Base-by-base conservation (phyloP, 2,113 vertebrate species). In the Tyto alba region DNA sequence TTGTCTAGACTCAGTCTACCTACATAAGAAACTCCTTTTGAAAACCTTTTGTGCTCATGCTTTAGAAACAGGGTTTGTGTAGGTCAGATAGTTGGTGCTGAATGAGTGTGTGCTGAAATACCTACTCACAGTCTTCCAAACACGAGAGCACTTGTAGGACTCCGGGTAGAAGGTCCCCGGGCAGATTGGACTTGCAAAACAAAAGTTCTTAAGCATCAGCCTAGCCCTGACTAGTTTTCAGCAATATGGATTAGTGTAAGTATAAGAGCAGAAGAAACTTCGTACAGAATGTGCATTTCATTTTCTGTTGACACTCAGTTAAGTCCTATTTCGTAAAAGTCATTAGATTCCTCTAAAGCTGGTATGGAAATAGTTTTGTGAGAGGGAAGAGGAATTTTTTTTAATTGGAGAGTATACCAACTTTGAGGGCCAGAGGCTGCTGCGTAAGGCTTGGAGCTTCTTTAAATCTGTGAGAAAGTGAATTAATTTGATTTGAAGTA, bases 211-310 rank as follows among this genome's bases (percentile, higher is more conserved):
- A 27, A n/a, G 29, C 15, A 15, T 17, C 75, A 72, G 53, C 36
- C n/a, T 13, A 11, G 52, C 57, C 27, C 18, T 8, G 25, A 7
- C 23, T 18, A 43, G 5, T 25, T 27, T 16, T 9, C 16, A 66
- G 60, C n/a, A 17, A 2, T 5, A 5, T 16, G 40, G 66, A 6
- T 22, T 21, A 7, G 30, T 26, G 30, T 36, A 20, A 36, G 15
- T 13, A 6, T 17, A 34, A 57, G n/a, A 73, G 48, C 52, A 16
- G 48, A 27, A 56, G n/a, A 56, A 23, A 25, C 26, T 57, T 13
- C 30, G 59, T 40, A 11, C 25, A 52, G 34, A 20, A 43, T 0
- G 0, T 50, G 48, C 7, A 0, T 34, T 59, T 47, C 16, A 7
- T 23, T 20, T 36, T 34, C 50, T 52, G 38, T 56, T n/a, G 45